Evolutionary conservation across 1,140 invertebrate species (phyloP), one percentile per base, ranked within the genome.

Genomic region (Cecropterus lyciades): DNA sequence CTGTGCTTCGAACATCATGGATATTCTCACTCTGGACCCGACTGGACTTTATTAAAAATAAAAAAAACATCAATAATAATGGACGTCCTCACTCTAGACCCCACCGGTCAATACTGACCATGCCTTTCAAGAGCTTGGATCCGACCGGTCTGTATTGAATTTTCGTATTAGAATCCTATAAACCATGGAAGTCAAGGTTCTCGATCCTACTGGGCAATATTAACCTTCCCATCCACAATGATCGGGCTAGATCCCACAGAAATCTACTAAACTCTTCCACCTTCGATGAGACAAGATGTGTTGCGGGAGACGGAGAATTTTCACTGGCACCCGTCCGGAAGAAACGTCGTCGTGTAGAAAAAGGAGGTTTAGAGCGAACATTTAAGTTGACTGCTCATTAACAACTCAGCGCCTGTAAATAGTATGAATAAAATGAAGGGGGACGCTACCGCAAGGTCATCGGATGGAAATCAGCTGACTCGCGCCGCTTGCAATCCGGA

Each of bases 281-380:
- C 73, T 73, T 79, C 73, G 70, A 83, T 81, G 70, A 75, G 59
- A 71, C 79, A 89, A 87, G 65, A 91, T 91, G 89, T 91, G 89
- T 76, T 91, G 89, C 75, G 89, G 89, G 71, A 85, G 80, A 68
- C 79, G 87, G 33, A 83, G 75, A 43, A 89, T 89, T 46, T 73
- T 67, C 49, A 89, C 87, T 64, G 89, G 89, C 67, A 85, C 82
- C 8, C 73, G 79, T 62, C 89, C 89, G 68, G 85, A 85, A 74
- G 89, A 91, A 70, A 91, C 89, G 43, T 91, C 89, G 52, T 91
- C 89, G 65, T 91, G 89, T 62, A 85, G 86, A 65, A 91, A 91
- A 51, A 82, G 89, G 62, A 91, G 89, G 86, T 75, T 83, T 69
- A 60, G 53, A 60, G 49, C 7, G 45, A 66, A 60, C 37, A 37